phyloP scores from a whole-genome alignment of 2,113 vertebrate genomes.

The Aegithalos caudatus region DNA sequence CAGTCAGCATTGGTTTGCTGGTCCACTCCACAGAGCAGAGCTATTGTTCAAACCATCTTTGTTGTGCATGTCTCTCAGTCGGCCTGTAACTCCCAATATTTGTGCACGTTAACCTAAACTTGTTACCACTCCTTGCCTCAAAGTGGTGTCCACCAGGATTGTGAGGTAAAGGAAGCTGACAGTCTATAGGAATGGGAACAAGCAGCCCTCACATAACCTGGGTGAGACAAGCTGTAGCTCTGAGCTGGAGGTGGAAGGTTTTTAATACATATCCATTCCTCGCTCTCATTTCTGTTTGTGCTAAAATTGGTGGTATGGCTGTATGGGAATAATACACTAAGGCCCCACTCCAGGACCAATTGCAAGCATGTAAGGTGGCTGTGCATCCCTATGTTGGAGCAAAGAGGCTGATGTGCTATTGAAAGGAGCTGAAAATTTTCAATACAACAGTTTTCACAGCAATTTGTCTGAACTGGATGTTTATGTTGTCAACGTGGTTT shows the following conservation, averaged over 20 bases:
- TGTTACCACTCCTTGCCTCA: not conserved
- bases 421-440: constrained; percentile 33
- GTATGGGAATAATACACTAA: not conserved
- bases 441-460: constrained; percentile 56
- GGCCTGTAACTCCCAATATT: constrained; percentile 11
- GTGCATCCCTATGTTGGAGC: not conserved
- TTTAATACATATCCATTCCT: not conserved
- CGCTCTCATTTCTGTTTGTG: not conserved
- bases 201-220: not conserved
- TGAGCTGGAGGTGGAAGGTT: not conserved
- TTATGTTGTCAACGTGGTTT: not conserved
- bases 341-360: constrained; percentile 13
- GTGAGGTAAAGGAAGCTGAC: not conserved
- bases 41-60: not conserved
- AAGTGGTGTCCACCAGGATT: not conserved
- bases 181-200: not conserved
- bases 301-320: not conserved
- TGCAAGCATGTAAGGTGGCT: not conserved
- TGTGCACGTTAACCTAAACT: not conserved
- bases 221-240: not conserved
- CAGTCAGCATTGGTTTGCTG: constrained; percentile 23
- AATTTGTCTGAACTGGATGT: constrained; percentile 1
- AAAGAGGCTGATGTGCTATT: constrained; percentile 14
- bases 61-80: constrained; percentile 36
- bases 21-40: constrained; percentile 22